These are phyloP conservation scores for Periophthalmus magnuspinnatus DNA, from an alignment of 2,797 vertebrate genomes.

Conservation along the genomic window DNA sequence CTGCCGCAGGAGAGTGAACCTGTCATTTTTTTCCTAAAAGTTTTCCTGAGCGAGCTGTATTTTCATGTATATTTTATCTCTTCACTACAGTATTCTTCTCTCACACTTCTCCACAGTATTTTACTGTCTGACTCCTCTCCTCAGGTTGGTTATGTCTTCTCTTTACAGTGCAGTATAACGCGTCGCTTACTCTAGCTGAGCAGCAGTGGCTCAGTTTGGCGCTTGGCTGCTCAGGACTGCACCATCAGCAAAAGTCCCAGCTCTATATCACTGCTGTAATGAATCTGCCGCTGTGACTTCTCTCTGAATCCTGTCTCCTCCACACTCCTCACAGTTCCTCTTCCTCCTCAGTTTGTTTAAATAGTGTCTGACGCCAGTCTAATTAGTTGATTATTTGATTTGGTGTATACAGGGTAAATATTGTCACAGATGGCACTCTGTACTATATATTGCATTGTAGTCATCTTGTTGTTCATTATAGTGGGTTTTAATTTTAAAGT, in stretches of 20 bases:
- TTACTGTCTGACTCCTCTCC: background rate
- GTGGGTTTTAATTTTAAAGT: too few relatives aligned
- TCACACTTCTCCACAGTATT: background rate
- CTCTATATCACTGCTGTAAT: slow-evolving; percentile 60
- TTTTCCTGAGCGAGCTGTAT: background rate
- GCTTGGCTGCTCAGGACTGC: slow-evolving; percentile 51
- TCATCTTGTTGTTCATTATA: too few relatives aligned
- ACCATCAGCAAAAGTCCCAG: slow-evolving; percentile 66
- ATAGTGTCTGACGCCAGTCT: slow-evolving; percentile 25
- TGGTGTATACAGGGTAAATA: slow-evolving; percentile 51
- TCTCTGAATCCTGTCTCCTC: slow-evolving; percentile 22
- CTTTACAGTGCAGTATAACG: slow-evolving; percentile 16
- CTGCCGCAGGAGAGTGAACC: background rate
- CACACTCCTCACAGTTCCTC: slow-evolving; percentile 15
- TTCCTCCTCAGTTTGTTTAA: slow-evolving; percentile 3
- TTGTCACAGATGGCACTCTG: slow-evolving; percentile 23
- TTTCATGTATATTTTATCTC: slow-evolving; percentile 10
- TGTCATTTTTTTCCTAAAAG: slow-evolving; percentile 3
- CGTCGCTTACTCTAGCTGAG: slow-evolving; percentile 42
- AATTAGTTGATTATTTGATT: slow-evolving; percentile 56
- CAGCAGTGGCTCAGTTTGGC: slow-evolving; percentile 45
- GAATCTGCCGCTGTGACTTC: slow-evolving; percentile 56
- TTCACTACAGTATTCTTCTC: background rate
- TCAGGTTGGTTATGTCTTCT: slow-evolving; percentile 36
- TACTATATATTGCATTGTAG: background rate